These are phyloP conservation scores for Dicyrtoma fusca DNA, from an alignment of 2,888 invertebrate genomes.

Conservation along the genomic window DNA sequence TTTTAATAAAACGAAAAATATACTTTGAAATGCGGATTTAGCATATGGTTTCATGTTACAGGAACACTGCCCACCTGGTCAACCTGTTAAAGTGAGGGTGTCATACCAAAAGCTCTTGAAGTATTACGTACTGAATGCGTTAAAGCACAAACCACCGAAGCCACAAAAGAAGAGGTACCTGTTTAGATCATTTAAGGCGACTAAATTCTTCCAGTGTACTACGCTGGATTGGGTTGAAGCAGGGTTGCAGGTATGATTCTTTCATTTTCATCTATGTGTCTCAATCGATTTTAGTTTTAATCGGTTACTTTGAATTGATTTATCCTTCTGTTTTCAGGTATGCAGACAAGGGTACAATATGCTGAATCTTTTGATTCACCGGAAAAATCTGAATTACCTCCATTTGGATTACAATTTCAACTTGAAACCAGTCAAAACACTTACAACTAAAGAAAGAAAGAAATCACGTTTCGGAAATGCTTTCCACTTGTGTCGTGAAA, in stretches of 20 bases:
- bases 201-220: constrained; percentile 99
- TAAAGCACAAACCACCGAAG: constrained; percentile 97
- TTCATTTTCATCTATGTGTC: no score
- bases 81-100: constrained; percentile 98
- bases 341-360: constrained; percentile 99
- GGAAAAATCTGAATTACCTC: constrained; percentile 98
- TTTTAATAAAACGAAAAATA: neutral
- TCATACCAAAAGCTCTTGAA: constrained; percentile 99
- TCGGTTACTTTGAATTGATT: no score
- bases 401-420: constrained; percentile 99
- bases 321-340: constrained; percentile 60
- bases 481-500: constrained; percentile 98
- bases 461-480: constrained; percentile 97
- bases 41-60: constrained; percentile 31
- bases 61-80: constrained; percentile 90
- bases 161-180: constrained; percentile 95
- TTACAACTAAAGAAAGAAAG: constrained; percentile 99
- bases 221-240: constrained; percentile 99
- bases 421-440: constrained; percentile 97
- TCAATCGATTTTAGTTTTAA: no score
- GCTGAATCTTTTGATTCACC: constrained; percentile 97
- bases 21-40: neutral
- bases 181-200: constrained; percentile 98
- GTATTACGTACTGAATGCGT: constrained; percentile 95
- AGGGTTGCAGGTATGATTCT: constrained; percentile 88